Evolutionary conservation across 2,113 vertebrate genomes (phyloP), one percentile per base, ranked within the genome.

Genomic region (Hippocampus mohnikei): DNA sequence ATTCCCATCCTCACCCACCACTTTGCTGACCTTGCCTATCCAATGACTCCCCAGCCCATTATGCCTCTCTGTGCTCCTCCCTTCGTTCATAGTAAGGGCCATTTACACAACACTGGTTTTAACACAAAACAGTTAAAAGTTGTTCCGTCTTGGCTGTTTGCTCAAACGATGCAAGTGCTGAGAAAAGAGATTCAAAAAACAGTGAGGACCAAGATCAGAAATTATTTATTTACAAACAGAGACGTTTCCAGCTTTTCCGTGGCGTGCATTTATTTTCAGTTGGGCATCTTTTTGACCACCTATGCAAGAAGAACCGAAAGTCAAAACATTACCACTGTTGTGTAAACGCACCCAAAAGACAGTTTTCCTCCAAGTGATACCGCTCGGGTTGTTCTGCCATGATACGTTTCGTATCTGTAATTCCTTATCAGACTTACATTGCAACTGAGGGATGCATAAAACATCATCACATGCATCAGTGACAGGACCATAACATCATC

Each of bases 1-100:
- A 87, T 85, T 75, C 74, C 84, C 86, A 85, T 85, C 63, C 73
- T 73, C 85, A 88, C 83, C 74, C 80, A 79, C 84, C 83, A 83
- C 82, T 75, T 74, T 83, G 88, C 90, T 81, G 67, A 83, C 79
- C 82, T 82, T 70, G 86, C 83, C 76, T 73, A 72, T 65, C 62
- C 79, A 80, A 79, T 80, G 80, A 77, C 66, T 75, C 79, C 58
- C 66, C 77, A 78, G 74, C 84, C 73, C 76, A 60, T 66, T 73
- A 58, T 53, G 79, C 73, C 70, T 71, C 73, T 40, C 44, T 73
- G 53, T 84, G 67, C 78, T 69, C 69, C 69, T 37, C 74, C 74
- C 3, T 15, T 18, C 67, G 25, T 86, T 70, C 9, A 21, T 20
- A 74, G n/a, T 84, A 68, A 72, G 66, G 33, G 23, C 42, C 42